Base-by-base conservation (phyloP, 2,113 vertebrate species). In the Cheirogaleus medius region DNA sequence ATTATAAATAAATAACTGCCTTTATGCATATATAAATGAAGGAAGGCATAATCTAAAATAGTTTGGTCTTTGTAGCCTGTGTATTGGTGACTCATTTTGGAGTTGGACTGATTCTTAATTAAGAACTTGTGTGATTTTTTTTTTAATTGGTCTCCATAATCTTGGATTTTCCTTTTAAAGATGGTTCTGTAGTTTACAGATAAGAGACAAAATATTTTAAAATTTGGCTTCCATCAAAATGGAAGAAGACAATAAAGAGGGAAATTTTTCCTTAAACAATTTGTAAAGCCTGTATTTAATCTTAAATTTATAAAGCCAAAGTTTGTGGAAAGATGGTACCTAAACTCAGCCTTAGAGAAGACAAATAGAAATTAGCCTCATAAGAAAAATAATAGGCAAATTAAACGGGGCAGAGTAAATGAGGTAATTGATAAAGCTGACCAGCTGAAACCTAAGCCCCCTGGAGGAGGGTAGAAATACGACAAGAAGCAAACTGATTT, bases 151-250 rank as follows among this genome's bases (percentile, higher is more conserved):
- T 84, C 27, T 47, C 39, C 27, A 23, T 92, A 25, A 29, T 66
- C 18, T 95, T 97, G 71, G 15, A 27, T 85, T 94, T 93, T 92
- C 63, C 80, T 63, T 8, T 12, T 96, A 85, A 85, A 85, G 14
- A 68, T 92, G 29, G 52, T 68, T 88, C 14, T 32, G 2, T 97
- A 85, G 13, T 58, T 78, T 94, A 54, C 8, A 88, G 77, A 66
- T 13, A 85, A 47, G 82, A 60, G n/a, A 42, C 58, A 73, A 73
- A 63, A 64, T 69, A 49, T 66, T 87, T 94, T 58, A 7, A 49
- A 87, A 69, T 15, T 81, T 81, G 32, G n/a, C 44, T 90, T 21
- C 17, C 15, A 47, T 92, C 42, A 68, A 90, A 97, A 66, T 94
- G 32, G 44, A 80, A 49, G 63, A 66, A 66, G 56, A 78, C 20